Evolutionary conservation across 2,888 invertebrate species (phyloP).

Genomic region (Galeopsomyia nigrocyanea): DNA sequence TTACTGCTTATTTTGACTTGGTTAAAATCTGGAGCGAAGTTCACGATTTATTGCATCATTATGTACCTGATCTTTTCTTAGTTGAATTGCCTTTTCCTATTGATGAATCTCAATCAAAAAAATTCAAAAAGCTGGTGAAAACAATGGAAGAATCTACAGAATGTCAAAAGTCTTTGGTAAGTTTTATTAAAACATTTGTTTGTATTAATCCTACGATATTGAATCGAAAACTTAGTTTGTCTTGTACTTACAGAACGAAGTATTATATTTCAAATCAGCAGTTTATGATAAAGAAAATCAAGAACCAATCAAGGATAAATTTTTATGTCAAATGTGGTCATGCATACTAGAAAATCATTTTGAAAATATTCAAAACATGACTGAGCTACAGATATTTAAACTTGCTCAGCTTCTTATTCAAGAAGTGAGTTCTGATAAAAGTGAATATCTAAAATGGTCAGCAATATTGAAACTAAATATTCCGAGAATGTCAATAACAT

Average conservation of each 20-base stretch:
- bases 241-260: conserved; percentile 27
- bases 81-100: conserved; percentile 52
- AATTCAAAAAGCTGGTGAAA: conserved; percentile 52
- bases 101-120: conserved; percentile 53
- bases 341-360: conserved; percentile 54
- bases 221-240: neutral
- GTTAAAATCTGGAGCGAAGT: conserved; percentile 57
- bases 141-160: conserved; percentile 49
- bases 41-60: conserved; percentile 55
- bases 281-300: conserved; percentile 23
- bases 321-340: conserved; percentile 50
- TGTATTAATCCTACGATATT: conserved; percentile 1
- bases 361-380: conserved; percentile 51
- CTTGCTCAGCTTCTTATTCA: conserved; percentile 52
- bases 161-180: conserved; percentile 57
- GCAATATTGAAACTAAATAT: conserved; percentile 49
- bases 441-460: conserved; percentile 49
- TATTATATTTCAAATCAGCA: conserved; percentile 26
- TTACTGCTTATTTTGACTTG: conserved; percentile 50
- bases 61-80: conserved; percentile 51
- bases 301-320: conserved; percentile 26
- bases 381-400: conserved; percentile 52
- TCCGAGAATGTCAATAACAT: conserved; percentile 53
- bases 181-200: conserved; percentile 25
- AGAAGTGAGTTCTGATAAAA: conserved; percentile 46